Base-by-base conservation (phyloP, 2,113 vertebrate species). In the Steatornis caripensis region DNA sequence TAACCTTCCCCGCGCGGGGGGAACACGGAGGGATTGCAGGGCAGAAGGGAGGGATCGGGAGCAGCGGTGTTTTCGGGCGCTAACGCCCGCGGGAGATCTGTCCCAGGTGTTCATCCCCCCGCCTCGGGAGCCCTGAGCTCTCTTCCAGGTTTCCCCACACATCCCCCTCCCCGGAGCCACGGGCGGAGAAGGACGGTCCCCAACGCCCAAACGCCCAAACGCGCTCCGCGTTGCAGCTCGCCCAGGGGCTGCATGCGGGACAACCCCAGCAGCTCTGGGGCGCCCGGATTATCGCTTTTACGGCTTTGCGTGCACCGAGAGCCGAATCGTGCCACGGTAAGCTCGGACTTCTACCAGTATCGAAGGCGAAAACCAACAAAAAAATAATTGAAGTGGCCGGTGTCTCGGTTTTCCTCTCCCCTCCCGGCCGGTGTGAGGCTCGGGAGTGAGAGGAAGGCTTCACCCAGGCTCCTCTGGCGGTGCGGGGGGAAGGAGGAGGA, bases 371-470 rank as follows among this genome's bases (percentile, higher is more conserved):
- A 39, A 51, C 4, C 46, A 36, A 37, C 19, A n/a, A 43, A 27
- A 17, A n/a, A n/a, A 21, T 3, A 20, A 41, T 15, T 30, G 0
- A 34, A 72, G 49, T 3, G 30, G 2, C 6, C 6, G 36, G 1
- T 58, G 36, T 5, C 21, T 14, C 14, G 10, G 11, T 4, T 68
- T 72, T 55, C n/a, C n/a, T 15, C 39, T 49, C 34, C 39, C 19
- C 23, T 60, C 32, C 22, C 23, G 9, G 57, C n/a, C 15, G 6
- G 21, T 37, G 46, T 6, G 36, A 79, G 36, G 41, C n/a, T 87
- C 3, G 15, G 61, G 37, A 53, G 37, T 8, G 68, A 34, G 39
- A 24, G 11, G 53, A n/a, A 66, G 17, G 61, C 22, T 82, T 66
- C 45, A 27, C 45, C 1, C 72, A 22, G 32, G n/a, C 24, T 80